Percentiles rank a stretch among this genome's conserved stretches.
Conservation (phyloP, 2,113 vertebrate species). For the Phalacrocorax carbo region DNA sequence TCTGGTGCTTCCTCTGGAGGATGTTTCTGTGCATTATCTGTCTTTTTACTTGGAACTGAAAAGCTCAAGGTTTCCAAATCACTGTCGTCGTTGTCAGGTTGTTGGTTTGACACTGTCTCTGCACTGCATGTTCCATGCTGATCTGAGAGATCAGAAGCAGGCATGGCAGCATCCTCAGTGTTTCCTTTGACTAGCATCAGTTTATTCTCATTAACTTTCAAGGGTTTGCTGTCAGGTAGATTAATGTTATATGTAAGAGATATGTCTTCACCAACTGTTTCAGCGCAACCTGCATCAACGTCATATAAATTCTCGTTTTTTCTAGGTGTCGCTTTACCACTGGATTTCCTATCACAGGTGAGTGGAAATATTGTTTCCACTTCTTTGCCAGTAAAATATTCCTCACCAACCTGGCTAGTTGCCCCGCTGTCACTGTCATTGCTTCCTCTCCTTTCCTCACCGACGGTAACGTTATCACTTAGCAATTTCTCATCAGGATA, state of each 20-base stretch:
- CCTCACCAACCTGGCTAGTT: not conserved
- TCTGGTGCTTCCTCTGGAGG: slow-evolving; percentile 39
- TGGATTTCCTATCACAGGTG: not conserved
- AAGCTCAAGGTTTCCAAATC: not conserved
- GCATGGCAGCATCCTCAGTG: not conserved
- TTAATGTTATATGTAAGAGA: not conserved
- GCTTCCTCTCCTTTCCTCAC: not conserved
- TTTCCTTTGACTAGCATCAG: not conserved
- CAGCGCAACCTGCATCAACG: not conserved
- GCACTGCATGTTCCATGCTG: not conserved
- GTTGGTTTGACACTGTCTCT: not conserved
- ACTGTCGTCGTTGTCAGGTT: not conserved
- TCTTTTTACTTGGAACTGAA: slow-evolving; percentile 28
- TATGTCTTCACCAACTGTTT: not conserved
- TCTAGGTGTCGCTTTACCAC: not conserved
- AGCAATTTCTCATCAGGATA: not conserved
- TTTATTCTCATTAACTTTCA: slow-evolving; percentile 20
- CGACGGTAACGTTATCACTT: not conserved
- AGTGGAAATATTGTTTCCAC: not conserved
- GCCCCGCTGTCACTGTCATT: not conserved
- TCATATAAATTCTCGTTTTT: not conserved
- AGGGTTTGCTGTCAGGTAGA: not conserved
- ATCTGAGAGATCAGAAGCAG: not conserved
- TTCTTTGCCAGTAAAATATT: not conserved
- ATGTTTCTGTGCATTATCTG: slow-evolving; percentile 5